Evolutionary conservation across 1,140 invertebrate genomes (phyloP), one percentile per base, ranked within the genome.

Genomic region (Tetragonula clypearis): DNA sequence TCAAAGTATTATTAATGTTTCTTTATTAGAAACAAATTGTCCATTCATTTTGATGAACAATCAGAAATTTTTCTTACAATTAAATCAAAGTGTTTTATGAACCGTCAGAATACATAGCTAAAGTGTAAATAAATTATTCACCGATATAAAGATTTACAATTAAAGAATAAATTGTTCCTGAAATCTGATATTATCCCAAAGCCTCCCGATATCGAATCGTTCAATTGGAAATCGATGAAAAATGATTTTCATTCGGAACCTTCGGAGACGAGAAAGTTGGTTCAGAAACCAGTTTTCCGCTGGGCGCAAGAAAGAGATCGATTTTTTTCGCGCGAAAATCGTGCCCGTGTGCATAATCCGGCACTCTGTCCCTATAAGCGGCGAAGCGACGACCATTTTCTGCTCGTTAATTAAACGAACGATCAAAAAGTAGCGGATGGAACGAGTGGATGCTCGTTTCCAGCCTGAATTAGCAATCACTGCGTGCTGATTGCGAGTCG

Each of bases 391-490:
- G 35, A 21, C 77, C 60, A 84, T 84, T 84, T 84, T 84, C 78
- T 79, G 58, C 76, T 84, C 82, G 82, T 84, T 84, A 84, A 69
- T 84, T 79, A 79, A 84, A 84, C 77, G 82, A 84, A 60, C 58
- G 82, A 84, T 84, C 56, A 84, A 84, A 84, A 84, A 79, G 78
- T 84, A 79, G 76, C 58, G 21, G 26, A 19, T 19, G 66, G 66
- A 56, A 69, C 66, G n/a, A 53, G 74, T 26, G 75, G 55, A 72
- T 73, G 68, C 68, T 79, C 82, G 82, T 84, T 84, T 79, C 77
- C 69, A 79, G n/a, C 15, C 56, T 68, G 82, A 84, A 79, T 84
- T 84, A 84, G 55, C 82, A 84, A 84, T 84, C 82, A 84, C 76
- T 79, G 77, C 68, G 77, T 79, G 49, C 68, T 84, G 82, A 84